Percentiles rank a stretch among this genome's conserved stretches.
Conservation (phyloP, 2,888 invertebrate genomes). For the Cyaniris semiargus region DNA sequence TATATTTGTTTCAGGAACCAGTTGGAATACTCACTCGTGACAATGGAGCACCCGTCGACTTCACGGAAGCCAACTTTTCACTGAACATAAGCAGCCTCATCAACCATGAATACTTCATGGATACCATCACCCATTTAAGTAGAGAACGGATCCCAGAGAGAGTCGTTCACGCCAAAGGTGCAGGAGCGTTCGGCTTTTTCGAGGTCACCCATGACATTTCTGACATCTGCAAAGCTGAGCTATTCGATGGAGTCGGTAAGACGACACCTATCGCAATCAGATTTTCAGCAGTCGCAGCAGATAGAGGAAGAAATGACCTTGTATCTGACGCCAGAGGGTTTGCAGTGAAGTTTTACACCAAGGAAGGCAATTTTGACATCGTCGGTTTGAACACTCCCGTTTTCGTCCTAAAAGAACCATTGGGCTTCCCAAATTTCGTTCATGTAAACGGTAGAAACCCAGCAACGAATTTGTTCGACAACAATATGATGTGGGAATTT, state of each 20-base stretch:
- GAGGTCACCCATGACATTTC: conserved; percentile 91
- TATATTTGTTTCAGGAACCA: conserved; percentile 23
- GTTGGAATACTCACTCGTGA: conserved; percentile 21
- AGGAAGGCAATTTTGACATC: conserved; percentile 93
- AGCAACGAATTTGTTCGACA: conserved; percentile 61
- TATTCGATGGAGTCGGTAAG: conserved; percentile 87
- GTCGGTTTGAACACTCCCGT: conserved; percentile 94
- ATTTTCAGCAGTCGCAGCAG: conserved; percentile 90
- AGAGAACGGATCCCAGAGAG: conserved; percentile 38
- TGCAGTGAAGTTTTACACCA: conserved; percentile 94
- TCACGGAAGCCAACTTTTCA: conserved; percentile 7
- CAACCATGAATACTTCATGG: conserved; percentile 32
- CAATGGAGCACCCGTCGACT: conserved; percentile 30
- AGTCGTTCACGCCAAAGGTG: conserved; percentile 31
- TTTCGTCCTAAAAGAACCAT: conserved; percentile 92
- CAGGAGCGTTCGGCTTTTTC: conserved; percentile 84
- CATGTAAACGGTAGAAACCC: conserved; percentile 81
- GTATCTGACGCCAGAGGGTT: conserved; percentile 93
- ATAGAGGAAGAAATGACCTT: conserved; percentile 92
- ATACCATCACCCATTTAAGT: conserved; percentile 35
- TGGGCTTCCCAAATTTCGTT: conserved; percentile 83
- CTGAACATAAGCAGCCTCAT: conserved; percentile 28
- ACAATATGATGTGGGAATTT: conserved; percentile 74
- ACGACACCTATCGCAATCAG: conserved; percentile 87
- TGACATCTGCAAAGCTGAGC: conserved; percentile 86